phyloP scores from a whole-genome alignment of 2,113 vertebrate genomes.

The Morone saxatilis region DNA sequence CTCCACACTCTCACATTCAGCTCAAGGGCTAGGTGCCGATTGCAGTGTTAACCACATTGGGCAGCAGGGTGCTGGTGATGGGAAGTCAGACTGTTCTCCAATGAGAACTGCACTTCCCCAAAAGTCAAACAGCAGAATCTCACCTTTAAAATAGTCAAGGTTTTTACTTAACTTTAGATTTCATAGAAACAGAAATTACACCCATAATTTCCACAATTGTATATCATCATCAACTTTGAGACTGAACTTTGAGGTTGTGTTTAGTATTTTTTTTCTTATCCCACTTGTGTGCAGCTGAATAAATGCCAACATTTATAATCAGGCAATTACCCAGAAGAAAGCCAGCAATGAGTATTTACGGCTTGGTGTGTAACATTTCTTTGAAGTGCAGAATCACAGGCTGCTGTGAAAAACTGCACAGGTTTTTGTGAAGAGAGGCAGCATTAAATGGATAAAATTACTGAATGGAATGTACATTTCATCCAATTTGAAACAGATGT shows the following conservation, averaged over 20 bases:
- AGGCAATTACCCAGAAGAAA: not conserved
- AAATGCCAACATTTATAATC: not conserved
- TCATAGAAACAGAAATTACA: not conserved
- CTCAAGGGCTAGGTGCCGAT: not conserved
- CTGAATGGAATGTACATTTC: not conserved
- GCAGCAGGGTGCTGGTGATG: conserved; percentile 19
- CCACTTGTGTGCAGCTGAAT: not conserved
- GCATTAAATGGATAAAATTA: not conserved
- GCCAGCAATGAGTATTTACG: not conserved
- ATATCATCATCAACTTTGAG: not conserved
- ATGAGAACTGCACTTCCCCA: not conserved
- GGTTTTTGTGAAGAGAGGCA: not conserved
- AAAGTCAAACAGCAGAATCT: conserved; percentile 20
- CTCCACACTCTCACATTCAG: conserved; percentile 23
- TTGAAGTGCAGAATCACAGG: not conserved
- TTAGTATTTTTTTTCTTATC: not conserved
- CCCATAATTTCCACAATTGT: not conserved
- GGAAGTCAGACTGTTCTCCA: not conserved
- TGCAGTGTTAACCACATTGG: conserved; percentile 12
- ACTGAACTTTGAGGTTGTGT: not conserved
- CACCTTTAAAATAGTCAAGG: not conserved
- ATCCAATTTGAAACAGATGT: not conserved
- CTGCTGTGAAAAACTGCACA: not conserved
- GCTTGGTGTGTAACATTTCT: not conserved
- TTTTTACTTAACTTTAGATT: not conserved